These are phyloP conservation scores for Euwallacea similis DNA, from an alignment of 1,140 invertebrate genomes.

Conservation along the genomic window DNA sequence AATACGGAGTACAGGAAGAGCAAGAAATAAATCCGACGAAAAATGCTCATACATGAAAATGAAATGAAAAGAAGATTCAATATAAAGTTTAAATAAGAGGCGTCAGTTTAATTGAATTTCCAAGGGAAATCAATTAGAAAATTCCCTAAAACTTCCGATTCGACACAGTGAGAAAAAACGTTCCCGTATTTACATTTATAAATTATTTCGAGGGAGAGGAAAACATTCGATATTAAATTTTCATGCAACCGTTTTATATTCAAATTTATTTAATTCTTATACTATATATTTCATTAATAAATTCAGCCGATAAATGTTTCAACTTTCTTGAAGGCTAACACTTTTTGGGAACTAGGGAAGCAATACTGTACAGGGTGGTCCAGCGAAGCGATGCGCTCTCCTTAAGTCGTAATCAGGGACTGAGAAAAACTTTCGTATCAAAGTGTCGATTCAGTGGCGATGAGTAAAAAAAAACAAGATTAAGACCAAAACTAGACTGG, in stretches of 20 bases:
- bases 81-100: slow-evolving; percentile 9
- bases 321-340: too few relatives aligned
- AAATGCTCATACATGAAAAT: not conserved
- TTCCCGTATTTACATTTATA: slow-evolving; percentile 13
- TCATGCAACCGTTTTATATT: not conserved
- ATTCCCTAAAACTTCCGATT: slow-evolving; percentile 4
- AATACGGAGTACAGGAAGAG: too few relatives aligned
- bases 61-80: not conserved
- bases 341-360: too few relatives aligned
- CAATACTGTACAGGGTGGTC: too few relatives aligned
- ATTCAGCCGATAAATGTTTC: too few relatives aligned
- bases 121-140: slow-evolving; percentile 20
- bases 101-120: slow-evolving; percentile 13
- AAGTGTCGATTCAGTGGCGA: too few relatives aligned
- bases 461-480: too few relatives aligned
- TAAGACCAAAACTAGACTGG: too few relatives aligned
- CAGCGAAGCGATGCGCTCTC: too few relatives aligned
- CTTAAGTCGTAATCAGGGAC: too few relatives aligned
- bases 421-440: too few relatives aligned
- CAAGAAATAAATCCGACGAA: too few relatives aligned
- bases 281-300: not conserved
- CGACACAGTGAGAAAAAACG: slow-evolving; percentile 2
- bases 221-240: slow-evolving; percentile 1
- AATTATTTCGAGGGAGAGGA: not conserved
- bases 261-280: slow-evolving; percentile 1